Evolutionary conservation across 2,113 vertebrate genomes (phyloP), one percentile per base, ranked within the genome.

Genomic region (Shinisaurus crocodilurus): DNA sequence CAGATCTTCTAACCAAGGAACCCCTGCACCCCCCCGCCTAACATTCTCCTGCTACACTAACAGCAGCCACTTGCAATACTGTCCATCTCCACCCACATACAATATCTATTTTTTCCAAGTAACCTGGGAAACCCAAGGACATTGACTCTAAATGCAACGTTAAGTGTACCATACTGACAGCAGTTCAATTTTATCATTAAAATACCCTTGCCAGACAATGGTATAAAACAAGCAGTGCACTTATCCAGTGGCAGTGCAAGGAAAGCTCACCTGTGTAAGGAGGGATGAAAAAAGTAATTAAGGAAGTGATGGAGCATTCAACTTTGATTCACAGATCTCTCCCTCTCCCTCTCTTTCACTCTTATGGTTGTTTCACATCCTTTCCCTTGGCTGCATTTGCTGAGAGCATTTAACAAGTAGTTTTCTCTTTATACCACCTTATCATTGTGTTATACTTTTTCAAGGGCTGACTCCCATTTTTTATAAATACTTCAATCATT

Each of bases 21-120:
- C 50, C 16, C 27, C 0, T 2, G 1, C 1, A 60, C 4, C 3
- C 43, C 34, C 76, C 27, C 15, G 67, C 45, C 67, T 43, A 50
- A 15, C n/a, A 87, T n/a, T 89, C 82, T 25, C 45, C 0, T 4
- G 43, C 2, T 34, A 85, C n/a, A 89, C 20, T 34, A 86, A 75
- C 89, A 75, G 32, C 1, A 12, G 80, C 12, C 0, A 79, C 85
- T 77, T n/a, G 18, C 48, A 90, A 34, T 6, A 40, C 5, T 74
- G 0, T 48, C 54, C 69, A 10, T 45, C 54, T 87, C 88, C 82
- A 45, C 83, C 90, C 9, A 7, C 25, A 69, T 23, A 40, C 20
- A 70, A 83, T 83, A 86, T 82, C 45, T 79, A 69, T 91, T 76
- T 91, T 60, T 79, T 54, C n/a, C 50, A 89, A 92, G 87, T 37